Percentiles rank a stretch among this genome's conserved stretches.
Evolutionary conservation across 2,113 vertebrate species (phyloP).

Genomic region (Actenoides hombroni): DNA sequence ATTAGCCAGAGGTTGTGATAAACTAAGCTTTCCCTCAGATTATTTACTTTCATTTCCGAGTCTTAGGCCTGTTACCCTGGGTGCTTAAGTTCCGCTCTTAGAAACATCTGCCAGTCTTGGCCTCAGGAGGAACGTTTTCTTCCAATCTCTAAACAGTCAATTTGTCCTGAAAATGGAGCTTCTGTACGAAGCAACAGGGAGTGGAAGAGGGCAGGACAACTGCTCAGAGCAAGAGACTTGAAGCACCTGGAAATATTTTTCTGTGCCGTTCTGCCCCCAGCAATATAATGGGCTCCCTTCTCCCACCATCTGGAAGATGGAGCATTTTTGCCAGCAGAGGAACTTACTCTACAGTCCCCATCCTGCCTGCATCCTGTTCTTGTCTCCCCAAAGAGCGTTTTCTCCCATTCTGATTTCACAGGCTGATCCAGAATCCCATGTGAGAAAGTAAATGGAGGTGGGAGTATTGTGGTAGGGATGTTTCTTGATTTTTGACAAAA

Average conservation of each 20-base stretch:
- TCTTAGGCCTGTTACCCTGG: neutral
- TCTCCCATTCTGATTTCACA: neutral
- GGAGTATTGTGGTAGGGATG: neutral
- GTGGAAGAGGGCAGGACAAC: slow-evolving; percentile 6
- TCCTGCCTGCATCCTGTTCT: slow-evolving; percentile 45
- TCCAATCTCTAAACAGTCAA: slow-evolving; percentile 31
- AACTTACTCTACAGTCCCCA: slow-evolving; percentile 16
- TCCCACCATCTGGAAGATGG: slow-evolving; percentile 48
- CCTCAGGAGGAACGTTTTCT: neutral
- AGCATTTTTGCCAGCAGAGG: slow-evolving; percentile 38
- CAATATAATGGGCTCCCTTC: slow-evolving; percentile 19
- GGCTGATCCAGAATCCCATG: neutral
- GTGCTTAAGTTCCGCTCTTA: neutral
- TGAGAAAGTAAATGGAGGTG: neutral
- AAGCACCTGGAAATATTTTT: slow-evolving; percentile 54
- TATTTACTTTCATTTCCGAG: neutral
- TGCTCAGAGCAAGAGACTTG: neutral
- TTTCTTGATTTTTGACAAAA: neutral
- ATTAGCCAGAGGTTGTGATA: neutral
- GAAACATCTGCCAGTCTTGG: neutral
- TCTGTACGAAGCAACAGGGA: slow-evolving; percentile 28
- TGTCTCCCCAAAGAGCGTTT: neutral
- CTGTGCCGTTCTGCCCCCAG: slow-evolving; percentile 26
- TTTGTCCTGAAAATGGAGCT: slow-evolving; percentile 36
- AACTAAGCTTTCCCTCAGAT: neutral